Conservation (phyloP, 1,140 invertebrate genomes). For the Scylla paramamosain region DNA sequence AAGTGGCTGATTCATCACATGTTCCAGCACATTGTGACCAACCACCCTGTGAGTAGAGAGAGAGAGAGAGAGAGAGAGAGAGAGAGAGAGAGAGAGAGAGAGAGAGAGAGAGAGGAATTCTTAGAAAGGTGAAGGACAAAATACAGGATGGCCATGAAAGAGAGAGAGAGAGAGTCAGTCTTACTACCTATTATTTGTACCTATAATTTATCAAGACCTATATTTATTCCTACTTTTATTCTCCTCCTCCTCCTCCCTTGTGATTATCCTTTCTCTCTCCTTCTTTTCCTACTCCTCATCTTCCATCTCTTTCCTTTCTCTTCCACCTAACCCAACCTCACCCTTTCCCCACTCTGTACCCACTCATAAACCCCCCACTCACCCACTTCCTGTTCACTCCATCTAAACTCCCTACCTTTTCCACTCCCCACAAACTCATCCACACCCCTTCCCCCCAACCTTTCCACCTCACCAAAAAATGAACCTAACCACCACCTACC, state of each 20-base stretch:
- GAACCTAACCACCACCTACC: too few species aligned
- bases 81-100: neutral
- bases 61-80: neutral
- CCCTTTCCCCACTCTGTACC: neutral
- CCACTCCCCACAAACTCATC: neutral
- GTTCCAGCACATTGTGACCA: conserved; percentile 80
- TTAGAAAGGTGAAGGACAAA: too few species aligned
- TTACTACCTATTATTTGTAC: neutral
- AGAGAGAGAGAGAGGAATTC: neutral
- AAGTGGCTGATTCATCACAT: conserved; percentile 84
- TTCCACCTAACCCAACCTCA: neutral
- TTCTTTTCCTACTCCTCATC: neutral
- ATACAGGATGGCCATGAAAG: neutral
- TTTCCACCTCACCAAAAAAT: neutral
- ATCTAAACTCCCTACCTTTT: too few species aligned
- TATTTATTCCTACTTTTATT: neutral
- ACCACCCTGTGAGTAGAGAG: conserved; percentile 77
- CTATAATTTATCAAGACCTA: neutral
- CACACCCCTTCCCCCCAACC: neutral
- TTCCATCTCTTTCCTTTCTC: neutral
- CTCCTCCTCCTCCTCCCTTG: neutral
- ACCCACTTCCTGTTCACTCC: too few species aligned
- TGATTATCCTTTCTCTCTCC: too few species aligned
- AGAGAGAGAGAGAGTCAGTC: neutral
- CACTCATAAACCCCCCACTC: neutral